Conservation (phyloP, 2,888 invertebrate genomes). For the Mythimna pallens region DNA sequence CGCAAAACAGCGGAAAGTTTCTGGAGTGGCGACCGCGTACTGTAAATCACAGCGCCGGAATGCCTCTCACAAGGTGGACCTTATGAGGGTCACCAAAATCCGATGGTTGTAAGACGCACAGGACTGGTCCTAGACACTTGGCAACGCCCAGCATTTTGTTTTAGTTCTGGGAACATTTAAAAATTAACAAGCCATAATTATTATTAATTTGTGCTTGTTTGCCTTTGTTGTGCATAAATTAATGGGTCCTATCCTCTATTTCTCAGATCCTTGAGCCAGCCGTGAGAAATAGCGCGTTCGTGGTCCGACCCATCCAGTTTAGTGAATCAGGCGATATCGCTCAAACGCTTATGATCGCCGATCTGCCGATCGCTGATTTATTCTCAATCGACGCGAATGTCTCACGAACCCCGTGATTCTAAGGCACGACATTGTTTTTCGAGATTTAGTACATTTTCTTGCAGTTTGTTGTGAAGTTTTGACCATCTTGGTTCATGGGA, state of each 20-base stretch:
- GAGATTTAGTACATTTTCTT: constrained; percentile 45
- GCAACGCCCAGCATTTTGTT: too few species aligned
- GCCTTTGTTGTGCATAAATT: too few species aligned
- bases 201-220: too few species aligned
- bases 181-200: too few species aligned
- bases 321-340: constrained; percentile 77
- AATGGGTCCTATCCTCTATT: constrained; percentile 13
- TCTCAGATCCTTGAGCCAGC: constrained; percentile 61
- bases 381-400: constrained; percentile 67
- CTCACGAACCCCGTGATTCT: constrained; percentile 70
- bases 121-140: too few species aligned
- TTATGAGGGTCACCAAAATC: too few species aligned
- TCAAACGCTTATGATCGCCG: constrained; percentile 73
- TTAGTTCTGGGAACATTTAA: too few species aligned
- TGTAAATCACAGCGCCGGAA: too few species aligned
- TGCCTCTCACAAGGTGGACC: too few species aligned
- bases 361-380: constrained; percentile 75
- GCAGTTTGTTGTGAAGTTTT: constrained; percentile 20
- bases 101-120: too few species aligned
- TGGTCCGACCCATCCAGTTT: constrained; percentile 79
- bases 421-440: constrained; percentile 68
- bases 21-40: too few species aligned
- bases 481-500: neutral
- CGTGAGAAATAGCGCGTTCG: constrained; percentile 80
- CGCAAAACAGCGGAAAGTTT: too few species aligned